Conservation (phyloP, 2,113 vertebrate species). For the Caranx ignobilis region DNA sequence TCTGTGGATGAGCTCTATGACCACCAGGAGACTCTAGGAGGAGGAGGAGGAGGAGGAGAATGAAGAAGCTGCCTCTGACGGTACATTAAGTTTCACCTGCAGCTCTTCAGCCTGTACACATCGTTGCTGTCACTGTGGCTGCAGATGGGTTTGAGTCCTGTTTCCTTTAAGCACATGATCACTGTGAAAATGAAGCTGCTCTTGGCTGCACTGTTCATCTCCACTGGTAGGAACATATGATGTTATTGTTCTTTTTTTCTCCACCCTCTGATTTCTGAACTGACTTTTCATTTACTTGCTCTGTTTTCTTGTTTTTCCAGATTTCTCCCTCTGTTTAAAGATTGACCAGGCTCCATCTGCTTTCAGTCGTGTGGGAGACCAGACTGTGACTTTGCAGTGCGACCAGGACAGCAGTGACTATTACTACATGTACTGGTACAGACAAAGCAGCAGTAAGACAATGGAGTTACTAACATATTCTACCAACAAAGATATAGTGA, state of each 20-base stretch:
- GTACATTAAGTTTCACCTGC: background rate
- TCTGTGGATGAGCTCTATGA: background rate
- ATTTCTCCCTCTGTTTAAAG: conserved; percentile 24
- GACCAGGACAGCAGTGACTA: conserved; percentile 23
- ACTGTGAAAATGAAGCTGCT: background rate
- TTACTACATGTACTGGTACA: conserved; percentile 44
- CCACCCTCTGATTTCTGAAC: no score
- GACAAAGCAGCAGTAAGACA: background rate
- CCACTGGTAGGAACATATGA: background rate
- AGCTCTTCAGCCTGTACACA: no score
- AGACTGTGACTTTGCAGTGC: conserved; percentile 42
- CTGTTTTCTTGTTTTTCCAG: conserved; percentile 34
- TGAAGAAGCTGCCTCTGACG: background rate
- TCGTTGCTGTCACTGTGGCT: no score
- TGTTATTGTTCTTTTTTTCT: background rate
- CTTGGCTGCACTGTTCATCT: background rate
- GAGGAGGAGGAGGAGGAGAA: background rate
- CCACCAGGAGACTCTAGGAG: conserved; percentile 7
- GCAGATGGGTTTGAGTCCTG: background rate
- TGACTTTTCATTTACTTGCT: background rate
- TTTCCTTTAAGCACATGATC: background rate
- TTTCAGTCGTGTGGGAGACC: background rate
- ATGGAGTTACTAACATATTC: conserved; percentile 11
- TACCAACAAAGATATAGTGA: rapidly evolving
- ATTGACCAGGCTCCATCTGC: background rate